Conservation (phyloP, 2,797 vertebrate species). For the Garrulus glandarius region DNA sequence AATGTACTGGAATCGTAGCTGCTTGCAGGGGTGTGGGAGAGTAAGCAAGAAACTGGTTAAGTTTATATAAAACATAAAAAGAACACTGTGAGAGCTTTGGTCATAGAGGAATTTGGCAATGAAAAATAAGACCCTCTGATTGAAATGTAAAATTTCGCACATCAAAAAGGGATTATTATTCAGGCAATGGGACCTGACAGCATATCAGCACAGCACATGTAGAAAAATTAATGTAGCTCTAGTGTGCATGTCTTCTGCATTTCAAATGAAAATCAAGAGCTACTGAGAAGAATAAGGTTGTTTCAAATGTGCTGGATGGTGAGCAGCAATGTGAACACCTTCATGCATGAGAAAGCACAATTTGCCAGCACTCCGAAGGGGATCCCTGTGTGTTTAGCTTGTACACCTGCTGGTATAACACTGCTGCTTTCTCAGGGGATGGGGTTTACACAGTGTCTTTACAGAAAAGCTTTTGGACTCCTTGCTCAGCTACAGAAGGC, state of each 20-base stretch:
- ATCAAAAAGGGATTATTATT: constrained; percentile 22
- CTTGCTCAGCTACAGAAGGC: neutral
- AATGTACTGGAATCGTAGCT: neutral
- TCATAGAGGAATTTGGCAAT: neutral
- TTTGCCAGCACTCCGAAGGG: neutral
- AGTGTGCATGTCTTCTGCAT: neutral
- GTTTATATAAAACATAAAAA: neutral
- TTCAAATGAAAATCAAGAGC: constrained; percentile 21
- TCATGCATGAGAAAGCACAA: constrained; percentile 21
- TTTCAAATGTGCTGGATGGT: neutral
- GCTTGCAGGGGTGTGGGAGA: neutral
- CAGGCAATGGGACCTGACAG: constrained; percentile 7
- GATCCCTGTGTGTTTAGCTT: constrained; percentile 1
- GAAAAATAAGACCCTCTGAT: neutral
- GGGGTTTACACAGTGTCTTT: neutral
- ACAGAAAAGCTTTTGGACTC: neutral
- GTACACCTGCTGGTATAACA: neutral
- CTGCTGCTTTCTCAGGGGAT: neutral
- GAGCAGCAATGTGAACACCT: neutral
- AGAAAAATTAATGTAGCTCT: neutral
- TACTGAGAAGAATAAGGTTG: neutral
- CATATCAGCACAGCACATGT: neutral
- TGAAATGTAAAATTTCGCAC: constrained; percentile 27
- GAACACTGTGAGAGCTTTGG: neutral
- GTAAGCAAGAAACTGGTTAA: neutral